Base-by-base conservation (phyloP, 2,888 invertebrate species). In the Petrophora chlorosata region DNA sequence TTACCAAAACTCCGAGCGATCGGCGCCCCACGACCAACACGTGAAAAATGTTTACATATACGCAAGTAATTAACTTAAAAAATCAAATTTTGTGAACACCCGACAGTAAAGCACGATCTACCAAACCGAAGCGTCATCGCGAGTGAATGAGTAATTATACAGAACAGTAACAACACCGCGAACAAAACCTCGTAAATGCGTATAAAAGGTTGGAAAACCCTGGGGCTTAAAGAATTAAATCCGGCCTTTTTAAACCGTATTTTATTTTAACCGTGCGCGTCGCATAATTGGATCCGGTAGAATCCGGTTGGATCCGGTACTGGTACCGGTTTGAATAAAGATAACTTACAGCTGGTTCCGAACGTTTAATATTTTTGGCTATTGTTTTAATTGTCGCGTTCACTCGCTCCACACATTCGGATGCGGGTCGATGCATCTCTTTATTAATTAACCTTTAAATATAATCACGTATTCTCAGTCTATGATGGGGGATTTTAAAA, bases 201-300 rank as follows among this genome's bases (percentile, higher is more conserved):
- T n/a, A 47, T 22, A 39, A 39, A 13, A 8, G 22, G 22, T 12
- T 13, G 29, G n/a, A 13, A 25, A 38, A 13, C 4, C 3, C 23
- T 22, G 5, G 17, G n/a, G 8, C 16, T 46, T 33, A 26, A 45
- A 34, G 12, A 25, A 41, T 48, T 48, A 41, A 48, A 48, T 42
- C 48, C 35, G 30, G 14, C 17, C n/a, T 23, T 48, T 48, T 38
- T 42, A 17, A 32, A 48, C 36, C 26, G 35, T 48, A 48, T 48
- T 48, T 35, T 48, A 42, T 48, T 42, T 38, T 42, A 32, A 10
- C 41, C 19, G 43, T 5, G 38, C 45, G 45, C 40, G 49, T 42
- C 56, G 45, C 28, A 39, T 50, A 45, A 53, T 56, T 56, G 53
- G 53, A 48, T 50, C 41, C 30, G 41, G 34, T 35, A 22, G 16